A percentile compares a stretch with the other conserved stretches of the same genome.
Evolutionary conservation across 2,113 vertebrate species (phyloP).

Genomic region (Sinocyclocheilus anshuiensis): DNA sequence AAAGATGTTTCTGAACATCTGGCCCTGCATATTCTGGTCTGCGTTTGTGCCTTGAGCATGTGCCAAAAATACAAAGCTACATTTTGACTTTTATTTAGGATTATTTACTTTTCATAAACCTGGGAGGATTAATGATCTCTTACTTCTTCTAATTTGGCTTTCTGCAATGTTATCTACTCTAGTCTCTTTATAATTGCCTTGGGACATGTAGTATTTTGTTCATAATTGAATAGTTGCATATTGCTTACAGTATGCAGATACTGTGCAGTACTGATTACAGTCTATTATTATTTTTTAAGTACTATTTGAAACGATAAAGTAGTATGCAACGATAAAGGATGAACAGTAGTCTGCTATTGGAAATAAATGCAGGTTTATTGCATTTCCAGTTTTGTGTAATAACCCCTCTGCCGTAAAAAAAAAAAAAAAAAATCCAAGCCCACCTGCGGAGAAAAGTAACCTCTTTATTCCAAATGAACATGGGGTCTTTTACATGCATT

Average conservation of each 20-base stretch:
- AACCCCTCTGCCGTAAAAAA: no score
- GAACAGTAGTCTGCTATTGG: neutral
- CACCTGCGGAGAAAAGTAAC: neutral
- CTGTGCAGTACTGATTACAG: neutral
- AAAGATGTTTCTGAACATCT: neutral
- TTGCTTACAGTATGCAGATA: neutral
- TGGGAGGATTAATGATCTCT: neutral
- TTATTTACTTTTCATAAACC: neutral
- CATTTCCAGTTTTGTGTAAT: no score
- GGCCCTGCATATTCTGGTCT: neutral
- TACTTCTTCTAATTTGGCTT: neutral
- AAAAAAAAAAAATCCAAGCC: neutral
- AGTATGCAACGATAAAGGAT: neutral
- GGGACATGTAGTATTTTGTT: neutral
- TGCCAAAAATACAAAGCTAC: neutral
- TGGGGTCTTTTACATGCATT: neutral
- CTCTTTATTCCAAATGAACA: neutral
- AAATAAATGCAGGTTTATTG: neutral
- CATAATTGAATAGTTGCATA: neutral
- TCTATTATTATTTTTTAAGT: neutral
- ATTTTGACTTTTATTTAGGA: neutral
- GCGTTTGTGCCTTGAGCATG: neutral
- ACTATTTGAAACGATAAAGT: neutral
- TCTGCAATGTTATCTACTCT: neutral
- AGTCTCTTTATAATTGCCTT: neutral